These are phyloP conservation scores for Pteronotus mesoamericanus DNA, from an alignment of 2,797 vertebrate genomes.

Conservation along the genomic window DNA sequence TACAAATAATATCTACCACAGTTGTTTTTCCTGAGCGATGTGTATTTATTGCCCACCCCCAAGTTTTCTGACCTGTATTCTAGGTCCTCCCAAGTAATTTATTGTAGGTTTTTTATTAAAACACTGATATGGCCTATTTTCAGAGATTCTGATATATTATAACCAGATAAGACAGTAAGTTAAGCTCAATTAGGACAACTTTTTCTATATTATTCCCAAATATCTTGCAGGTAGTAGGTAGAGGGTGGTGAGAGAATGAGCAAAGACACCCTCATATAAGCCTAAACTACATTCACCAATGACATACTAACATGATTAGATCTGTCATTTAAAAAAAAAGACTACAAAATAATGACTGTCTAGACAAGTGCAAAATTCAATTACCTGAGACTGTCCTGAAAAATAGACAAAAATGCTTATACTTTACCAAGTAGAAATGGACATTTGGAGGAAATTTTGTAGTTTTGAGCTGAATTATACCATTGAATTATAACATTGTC, in stretches of 20 bases:
- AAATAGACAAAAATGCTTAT: conserved; percentile 20
- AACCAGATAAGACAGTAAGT: not conserved
- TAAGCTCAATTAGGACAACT: not conserved
- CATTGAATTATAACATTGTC: conserved; percentile 57
- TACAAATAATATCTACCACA: not conserved
- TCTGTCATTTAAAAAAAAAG: not conserved
- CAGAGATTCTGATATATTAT: not conserved
- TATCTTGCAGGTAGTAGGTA: not conserved
- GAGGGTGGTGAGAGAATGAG: not conserved
- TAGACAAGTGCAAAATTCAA: conserved; percentile 26
- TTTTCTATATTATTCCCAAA: not conserved
- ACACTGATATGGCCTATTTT: not conserved
- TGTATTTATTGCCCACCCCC: not conserved
- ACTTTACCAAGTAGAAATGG: conserved; percentile 3
- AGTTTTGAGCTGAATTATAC: conserved; percentile 40
- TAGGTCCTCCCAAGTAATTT: not conserved
- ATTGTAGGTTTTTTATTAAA: not conserved
- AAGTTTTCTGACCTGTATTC: not conserved
- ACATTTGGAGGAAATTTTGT: conserved; percentile 22
- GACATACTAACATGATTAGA: not conserved
- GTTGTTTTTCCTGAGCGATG: not conserved
- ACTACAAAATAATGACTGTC: not conserved
- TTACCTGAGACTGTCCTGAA: not conserved
- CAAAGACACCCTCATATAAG: not conserved
- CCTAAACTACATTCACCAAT: not conserved